Base-by-base conservation (phyloP, 1,140 invertebrate species). In the Pygmarrhopalites habei region DNA sequence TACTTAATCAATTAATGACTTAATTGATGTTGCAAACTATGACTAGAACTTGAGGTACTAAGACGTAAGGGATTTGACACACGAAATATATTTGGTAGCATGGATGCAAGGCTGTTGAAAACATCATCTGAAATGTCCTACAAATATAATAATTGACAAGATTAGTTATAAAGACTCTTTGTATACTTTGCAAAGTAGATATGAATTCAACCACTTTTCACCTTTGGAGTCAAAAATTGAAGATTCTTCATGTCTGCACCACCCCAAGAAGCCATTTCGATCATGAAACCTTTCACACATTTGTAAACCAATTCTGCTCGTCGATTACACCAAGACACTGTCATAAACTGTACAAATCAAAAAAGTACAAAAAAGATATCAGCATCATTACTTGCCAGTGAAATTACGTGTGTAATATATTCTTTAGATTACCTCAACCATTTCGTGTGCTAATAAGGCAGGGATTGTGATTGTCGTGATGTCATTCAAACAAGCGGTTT, bases 211-310 rank as follows among this genome's bases (percentile, higher is more conserved):
- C n/a, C n/a, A n/a, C n/a, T 44, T 17, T 17, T 59, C 43, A 87
- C 86, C 77, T 84, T 82, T 25, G 89, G 88, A 14, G 91, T 83
- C 58, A 90, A 75, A 76, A 92, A 90, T 75, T 91, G 88, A 43
- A 91, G 80, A 76, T 89, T 95, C 73, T 89, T 87, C 28, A 94
- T 82, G 74, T 94, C 90, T 15, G 91, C 88, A 21, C 90, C 91
- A 63, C 91, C 90, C 85, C 85, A 90, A 1, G 88, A 90, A 5
- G 90, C 86, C 82, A 94, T 94, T 80, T 98, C 95, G 75, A 99
- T 96, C 90, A 98, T 95, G 75, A 98, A 99, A 0, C 95, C 96
- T 82, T 99, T 99, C 21, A 97, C 88, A 79, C 95, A 99, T 78
- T 99, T 99, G 72, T 96, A 93, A 61, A 98, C 87, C 62, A 99